These are phyloP conservation scores for Mesodorylaimus sp. DNA, from an alignment of 2,888 invertebrate species.

Conservation along the genomic window DNA sequence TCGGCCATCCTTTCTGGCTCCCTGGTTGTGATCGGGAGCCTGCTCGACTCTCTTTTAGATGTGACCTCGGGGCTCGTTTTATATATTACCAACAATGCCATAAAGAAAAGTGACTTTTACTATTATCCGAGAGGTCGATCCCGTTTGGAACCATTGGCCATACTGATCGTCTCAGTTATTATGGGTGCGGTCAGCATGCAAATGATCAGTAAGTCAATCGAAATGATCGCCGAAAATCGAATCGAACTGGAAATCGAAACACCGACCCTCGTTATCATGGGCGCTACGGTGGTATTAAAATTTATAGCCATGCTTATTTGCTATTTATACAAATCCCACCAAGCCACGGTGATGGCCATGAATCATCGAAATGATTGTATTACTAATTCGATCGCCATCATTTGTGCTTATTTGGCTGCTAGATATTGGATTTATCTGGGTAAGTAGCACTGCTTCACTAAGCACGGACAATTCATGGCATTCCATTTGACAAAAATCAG, in stretches of 20 bases:
- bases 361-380: slow-evolving; percentile 39
- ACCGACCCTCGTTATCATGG: slow-evolving; percentile 19
- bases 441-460: too few species aligned
- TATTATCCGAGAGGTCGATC: slow-evolving; percentile 33
- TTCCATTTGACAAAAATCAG: too few species aligned
- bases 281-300: slow-evolving; percentile 20
- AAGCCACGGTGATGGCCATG: slow-evolving; percentile 30
- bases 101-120: slow-evolving; percentile 29
- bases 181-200: slow-evolving; percentile 22
- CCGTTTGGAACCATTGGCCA: slow-evolving; percentile 34
- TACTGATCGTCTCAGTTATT: slow-evolving; percentile 34
- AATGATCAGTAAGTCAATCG: slow-evolving; percentile 28
- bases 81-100: slow-evolving; percentile 30
- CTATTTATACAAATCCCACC: slow-evolving; percentile 15
- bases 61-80: slow-evolving; percentile 33
- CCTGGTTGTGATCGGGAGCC: slow-evolving; percentile 35
- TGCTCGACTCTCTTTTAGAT: slow-evolving; percentile 37
- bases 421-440: slow-evolving; percentile 32
- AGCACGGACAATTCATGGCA: too few species aligned
- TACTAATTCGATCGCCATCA: slow-evolving; percentile 33
- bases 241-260: slow-evolving; percentile 20
- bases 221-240: slow-evolving; percentile 21
- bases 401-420: slow-evolving; percentile 32
- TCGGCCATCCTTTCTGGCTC: slow-evolving; percentile 36
- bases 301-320: slow-evolving; percentile 21